Evolutionary conservation across 2,113 vertebrate genomes (phyloP), one percentile per base, ranked within the genome.

Genomic region (Pteropus alecto): DNA sequence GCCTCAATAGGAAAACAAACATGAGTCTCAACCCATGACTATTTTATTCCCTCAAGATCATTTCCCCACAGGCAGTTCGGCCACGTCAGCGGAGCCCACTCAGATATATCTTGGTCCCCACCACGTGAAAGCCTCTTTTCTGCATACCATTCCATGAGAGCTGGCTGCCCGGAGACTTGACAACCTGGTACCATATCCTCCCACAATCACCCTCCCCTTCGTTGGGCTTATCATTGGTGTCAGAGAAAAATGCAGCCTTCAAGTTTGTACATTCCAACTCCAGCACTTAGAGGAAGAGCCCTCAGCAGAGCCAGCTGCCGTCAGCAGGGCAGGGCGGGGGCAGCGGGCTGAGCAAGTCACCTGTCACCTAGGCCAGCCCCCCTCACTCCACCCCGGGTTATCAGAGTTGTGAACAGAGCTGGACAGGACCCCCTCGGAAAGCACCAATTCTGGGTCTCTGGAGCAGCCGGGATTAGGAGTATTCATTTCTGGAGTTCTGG

Each of bases 171-270:
- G 60, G 95, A 97, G 98, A 98, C 97, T 95, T 87, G 76, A 94
- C 93, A 94, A 77, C 97, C 98, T 98, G 98, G 98, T 99, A 99
- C 99, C 94, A 54, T 79, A 85, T 97, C 98, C 97, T 87, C 98
- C 97, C 98, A 86, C 94, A 85, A 92, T n/a, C 68, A 58, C 67
- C 92, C 78, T 74, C 87, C 81, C 78, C 0, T 5, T 61, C 83
- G 48, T 91, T 83, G 61, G 93, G 95, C 97, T 99, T 99, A 99
- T 99, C 99, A 98, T n/a, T 60, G 0, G 74, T 98, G 98, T 99
- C 98, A 98, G 88, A 93, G 43, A 98, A 98, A 98, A 99, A 99
- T 99, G 98, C 90, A 94, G 67, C n/a, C 85, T 96, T 96, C 92
- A 90, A 65, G 95, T 67, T 1, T 18, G 90, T 54, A 96, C 98